phyloP scores from a whole-genome alignment of 2,113 vertebrate species.

The Phocoena sinus region DNA sequence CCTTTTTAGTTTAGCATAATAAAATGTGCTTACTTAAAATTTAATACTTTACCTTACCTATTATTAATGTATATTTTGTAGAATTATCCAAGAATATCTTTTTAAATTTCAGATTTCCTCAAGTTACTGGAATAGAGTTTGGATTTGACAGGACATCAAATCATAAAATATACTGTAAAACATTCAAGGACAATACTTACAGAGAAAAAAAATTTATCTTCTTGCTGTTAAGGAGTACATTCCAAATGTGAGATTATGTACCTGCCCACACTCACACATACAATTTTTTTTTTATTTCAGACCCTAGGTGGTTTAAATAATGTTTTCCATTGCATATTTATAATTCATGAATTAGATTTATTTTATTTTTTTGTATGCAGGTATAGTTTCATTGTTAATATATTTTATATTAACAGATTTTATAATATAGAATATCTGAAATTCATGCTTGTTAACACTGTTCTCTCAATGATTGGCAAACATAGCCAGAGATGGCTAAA shows the following conservation, averaged over 20 bases:
- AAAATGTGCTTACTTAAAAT: not conserved
- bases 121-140: slow-evolving; percentile 71
- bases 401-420: not conserved
- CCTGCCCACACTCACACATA: not conserved
- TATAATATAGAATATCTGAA: not conserved
- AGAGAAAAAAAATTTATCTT: slow-evolving; percentile 53
- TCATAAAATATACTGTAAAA: slow-evolving; percentile 66
- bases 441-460: not conserved
- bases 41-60: not conserved
- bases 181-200: slow-evolving; percentile 57
- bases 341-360: not conserved
- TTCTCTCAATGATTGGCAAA: not conserved
- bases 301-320: not conserved
- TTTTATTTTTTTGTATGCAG: not conserved
- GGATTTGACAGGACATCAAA: slow-evolving; percentile 64
- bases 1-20: not conserved
- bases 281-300: not conserved
- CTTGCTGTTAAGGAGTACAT: slow-evolving; percentile 70
- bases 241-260: slow-evolving; percentile 46
- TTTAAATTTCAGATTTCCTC: slow-evolving; percentile 72
- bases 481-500: not conserved
- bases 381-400: not conserved
- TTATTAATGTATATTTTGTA: not conserved
- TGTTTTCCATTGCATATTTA: not conserved
- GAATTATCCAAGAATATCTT: not conserved